phyloP scores from a whole-genome alignment of 2,888 invertebrate genomes.

The Drosophila merina region DNA sequence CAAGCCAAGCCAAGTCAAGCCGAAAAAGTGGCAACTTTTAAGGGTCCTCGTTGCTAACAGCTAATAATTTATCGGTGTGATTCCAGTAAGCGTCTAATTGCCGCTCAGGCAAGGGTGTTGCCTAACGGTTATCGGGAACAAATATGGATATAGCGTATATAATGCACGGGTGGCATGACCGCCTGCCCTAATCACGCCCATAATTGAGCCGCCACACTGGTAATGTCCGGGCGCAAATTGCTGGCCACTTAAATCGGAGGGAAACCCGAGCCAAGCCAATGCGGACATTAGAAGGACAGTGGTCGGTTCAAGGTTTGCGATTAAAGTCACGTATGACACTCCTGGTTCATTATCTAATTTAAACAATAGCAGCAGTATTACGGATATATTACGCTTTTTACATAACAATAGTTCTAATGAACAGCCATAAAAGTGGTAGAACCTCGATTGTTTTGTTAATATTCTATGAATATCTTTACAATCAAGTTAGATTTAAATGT shows the following conservation, averaged over 20 bases:
- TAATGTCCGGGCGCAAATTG: slow-evolving; percentile 50
- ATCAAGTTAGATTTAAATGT: too few relatives aligned
- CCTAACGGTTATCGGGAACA: slow-evolving; percentile 21
- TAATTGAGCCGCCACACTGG: slow-evolving; percentile 25
- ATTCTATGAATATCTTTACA: too few relatives aligned
- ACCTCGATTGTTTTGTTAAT: too few relatives aligned
- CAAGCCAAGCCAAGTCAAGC: background rate
- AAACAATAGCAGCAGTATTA: slow-evolving; percentile 10
- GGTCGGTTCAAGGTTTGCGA: background rate
- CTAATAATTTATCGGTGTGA: slow-evolving; percentile 45
- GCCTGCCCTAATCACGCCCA: slow-evolving; percentile 26
- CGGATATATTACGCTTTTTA: background rate
- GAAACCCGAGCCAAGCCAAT: slow-evolving; percentile 27
- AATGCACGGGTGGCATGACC: slow-evolving; percentile 26
- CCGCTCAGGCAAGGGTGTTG: slow-evolving; percentile 32
- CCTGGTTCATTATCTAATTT: slow-evolving; percentile 28
- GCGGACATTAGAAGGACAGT: background rate
- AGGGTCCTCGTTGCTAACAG: slow-evolving; percentile 31
- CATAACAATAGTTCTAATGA: background rate
- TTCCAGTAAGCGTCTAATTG: slow-evolving; percentile 48
- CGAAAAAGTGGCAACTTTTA: slow-evolving; percentile 34
- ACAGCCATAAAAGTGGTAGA: background rate
- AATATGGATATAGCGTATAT: slow-evolving; percentile 12
- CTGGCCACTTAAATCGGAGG: slow-evolving; percentile 42
- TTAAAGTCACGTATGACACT: slow-evolving; percentile 20